Base-by-base conservation (phyloP, 2,888 invertebrate species). In the Lepidochrysops patricia region DNA sequence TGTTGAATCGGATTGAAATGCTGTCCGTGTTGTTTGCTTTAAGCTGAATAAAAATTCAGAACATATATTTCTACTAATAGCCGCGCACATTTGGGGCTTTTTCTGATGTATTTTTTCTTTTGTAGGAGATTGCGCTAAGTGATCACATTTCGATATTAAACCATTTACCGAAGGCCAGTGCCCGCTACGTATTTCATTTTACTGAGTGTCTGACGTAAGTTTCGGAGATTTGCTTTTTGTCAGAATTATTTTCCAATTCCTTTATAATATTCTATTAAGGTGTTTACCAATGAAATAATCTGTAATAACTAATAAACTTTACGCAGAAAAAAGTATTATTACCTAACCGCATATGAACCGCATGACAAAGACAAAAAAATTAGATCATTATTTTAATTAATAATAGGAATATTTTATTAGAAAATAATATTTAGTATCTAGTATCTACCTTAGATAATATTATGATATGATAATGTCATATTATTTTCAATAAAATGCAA, bases 91-190 rank as follows among this genome's bases (percentile, higher is more conserved):
- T 81, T 70, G 74, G 74, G 72, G 75, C 71, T 76, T 78, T 77
- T 79, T 81, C 77, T 76, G 79, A 63, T 77, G 79, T 84, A 80
- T 81, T 80, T 77, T 83, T 82, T 81, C 82, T 82, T 84, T 87
- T 86, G 85, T 86, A 81, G 81, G 86, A 88, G 88, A 88, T 88
- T 87, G 85, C 86, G 85, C 88, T 88, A 89, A 88, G 88, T 89
- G 88, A 89, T 87, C 88, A 88, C 89, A 88, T 89, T 89, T 88
- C 88, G 88, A 88, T 89, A 89, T 89, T 88, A 88, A 87, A 86
- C 87, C 88, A 86, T 88, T 88, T 87, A 84, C 84, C 80, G 84
- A 83, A 84, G 85, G 85, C 85, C 86, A 75, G 84, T 81, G 79
- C 82, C 76, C 83, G 82, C 82, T 82, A 83, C 87, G 87, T 87